Evolutionary conservation across 1,140 invertebrate genomes (phyloP).

Genomic region (Drepana arcuata): DNA sequence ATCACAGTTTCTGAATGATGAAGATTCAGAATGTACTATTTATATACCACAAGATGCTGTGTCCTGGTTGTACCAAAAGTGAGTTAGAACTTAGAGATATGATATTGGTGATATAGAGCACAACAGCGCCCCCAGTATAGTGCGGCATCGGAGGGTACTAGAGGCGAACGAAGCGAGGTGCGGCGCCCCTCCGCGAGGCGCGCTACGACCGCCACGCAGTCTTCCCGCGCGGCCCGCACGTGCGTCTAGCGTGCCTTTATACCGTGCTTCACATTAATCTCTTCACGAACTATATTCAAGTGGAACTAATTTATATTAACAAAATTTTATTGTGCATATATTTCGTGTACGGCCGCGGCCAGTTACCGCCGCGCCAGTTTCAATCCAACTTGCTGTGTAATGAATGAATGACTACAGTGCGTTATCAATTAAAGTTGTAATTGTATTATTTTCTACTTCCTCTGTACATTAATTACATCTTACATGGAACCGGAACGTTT

Average conservation of each 20-base stretch:
- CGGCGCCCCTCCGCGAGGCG: slow-evolving; percentile 46
- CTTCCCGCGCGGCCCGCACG: slow-evolving; percentile 65
- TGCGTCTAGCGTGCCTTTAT: slow-evolving; percentile 52
- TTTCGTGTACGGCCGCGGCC: slow-evolving; percentile 19
- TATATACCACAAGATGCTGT: too few relatives aligned
- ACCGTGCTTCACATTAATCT: slow-evolving; percentile 17
- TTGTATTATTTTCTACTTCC: slow-evolving; percentile 55
- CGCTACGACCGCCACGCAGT: slow-evolving; percentile 62
- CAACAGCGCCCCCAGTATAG: slow-evolving; percentile 38
- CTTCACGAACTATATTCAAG: slow-evolving; percentile 28
- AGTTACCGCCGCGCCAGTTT: slow-evolving; percentile 4
- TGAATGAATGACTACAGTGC: slow-evolving; percentile 34
- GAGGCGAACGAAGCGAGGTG: slow-evolving; percentile 12
- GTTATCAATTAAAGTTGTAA: slow-evolving; percentile 51
- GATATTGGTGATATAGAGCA: slow-evolving; percentile 3
- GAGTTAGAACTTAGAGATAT: not conserved
- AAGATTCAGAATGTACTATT: too few relatives aligned
- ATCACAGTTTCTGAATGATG: too few relatives aligned
- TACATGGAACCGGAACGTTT: slow-evolving; percentile 52
- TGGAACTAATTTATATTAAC: slow-evolving; percentile 18
- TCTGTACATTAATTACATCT: slow-evolving; percentile 59
- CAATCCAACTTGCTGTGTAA: slow-evolving; percentile 28
- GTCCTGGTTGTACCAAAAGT: too few relatives aligned
- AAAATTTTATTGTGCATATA: slow-evolving; percentile 29
- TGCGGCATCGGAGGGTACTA: slow-evolving; percentile 32